These are phyloP conservation scores for Gallinago solitaria DNA, from an alignment of 2,797 vertebrate genomes.

Conservation along the genomic window DNA sequence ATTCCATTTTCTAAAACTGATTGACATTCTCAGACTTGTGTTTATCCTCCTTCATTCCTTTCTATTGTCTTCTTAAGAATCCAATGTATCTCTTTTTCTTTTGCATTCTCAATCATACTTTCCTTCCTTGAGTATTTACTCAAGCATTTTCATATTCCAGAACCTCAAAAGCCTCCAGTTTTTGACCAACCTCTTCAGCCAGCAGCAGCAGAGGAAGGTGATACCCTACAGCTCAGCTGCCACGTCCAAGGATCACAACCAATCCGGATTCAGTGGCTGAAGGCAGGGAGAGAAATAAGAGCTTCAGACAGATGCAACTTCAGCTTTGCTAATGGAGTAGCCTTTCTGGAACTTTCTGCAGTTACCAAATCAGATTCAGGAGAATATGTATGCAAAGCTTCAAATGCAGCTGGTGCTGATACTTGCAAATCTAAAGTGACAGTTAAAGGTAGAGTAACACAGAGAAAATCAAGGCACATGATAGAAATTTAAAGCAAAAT, in stretches of 20 bases:
- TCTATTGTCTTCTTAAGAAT: neutral
- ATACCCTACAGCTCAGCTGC: slow-evolving; percentile 86
- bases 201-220: slow-evolving; percentile 82
- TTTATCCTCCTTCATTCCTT: neutral
- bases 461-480: neutral
- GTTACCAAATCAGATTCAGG: slow-evolving; percentile 85
- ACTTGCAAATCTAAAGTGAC: slow-evolving; percentile 92
- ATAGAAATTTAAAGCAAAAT: neutral
- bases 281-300: slow-evolving; percentile 89
- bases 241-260: slow-evolving; percentile 90
- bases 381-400: slow-evolving; percentile 96
- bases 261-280: slow-evolving; percentile 94
- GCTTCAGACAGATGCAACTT: slow-evolving; percentile 85
- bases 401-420: slow-evolving; percentile 89
- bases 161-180: slow-evolving; percentile 88
- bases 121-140: slow-evolving; percentile 8
- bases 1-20: neutral
- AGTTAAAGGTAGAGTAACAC: slow-evolving; percentile 85
- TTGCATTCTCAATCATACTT: neutral
- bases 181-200: slow-evolving; percentile 91
- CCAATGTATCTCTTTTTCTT: neutral
- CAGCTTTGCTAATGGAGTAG: slow-evolving; percentile 87
- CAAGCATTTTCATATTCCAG: slow-evolving; percentile 76
- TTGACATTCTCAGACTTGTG: neutral
- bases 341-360: slow-evolving; percentile 85